Percentiles rank a stretch among this genome's conserved stretches.
phyloP scores from a whole-genome alignment of 2,113 vertebrate genomes.

The Stegostoma tigrinum region DNA sequence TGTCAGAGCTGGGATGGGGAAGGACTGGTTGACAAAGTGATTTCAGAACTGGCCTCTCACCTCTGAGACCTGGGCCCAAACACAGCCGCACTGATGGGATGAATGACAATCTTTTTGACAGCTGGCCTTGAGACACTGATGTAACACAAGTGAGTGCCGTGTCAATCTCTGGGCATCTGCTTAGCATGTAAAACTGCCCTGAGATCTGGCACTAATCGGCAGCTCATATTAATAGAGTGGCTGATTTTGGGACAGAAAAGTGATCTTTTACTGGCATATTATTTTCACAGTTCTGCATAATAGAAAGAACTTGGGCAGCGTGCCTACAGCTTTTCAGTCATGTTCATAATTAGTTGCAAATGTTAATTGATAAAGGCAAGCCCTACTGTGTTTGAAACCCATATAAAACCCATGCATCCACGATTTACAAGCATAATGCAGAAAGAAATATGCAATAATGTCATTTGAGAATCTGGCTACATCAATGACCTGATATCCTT shows the following conservation, averaged over 20 bases:
- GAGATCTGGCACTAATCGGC: not conserved
- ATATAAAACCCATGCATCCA: no score
- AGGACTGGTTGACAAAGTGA: not conserved
- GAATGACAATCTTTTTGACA: not conserved
- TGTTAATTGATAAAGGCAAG: no score
- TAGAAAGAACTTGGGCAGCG: not conserved
- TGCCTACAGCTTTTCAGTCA: not conserved
- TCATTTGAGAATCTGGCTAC: not conserved
- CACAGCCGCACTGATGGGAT: not conserved
- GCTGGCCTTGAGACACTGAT: not conserved
- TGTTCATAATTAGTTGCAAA: no score
- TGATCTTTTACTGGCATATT: not conserved
- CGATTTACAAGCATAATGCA: no score
- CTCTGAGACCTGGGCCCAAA: not conserved
- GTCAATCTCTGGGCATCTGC: not conserved
- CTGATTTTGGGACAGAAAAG: not conserved
- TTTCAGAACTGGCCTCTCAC: not conserved
- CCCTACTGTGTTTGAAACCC: no score
- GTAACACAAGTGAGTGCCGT: not conserved
- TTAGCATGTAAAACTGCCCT: not conserved
- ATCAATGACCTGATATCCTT: not conserved
- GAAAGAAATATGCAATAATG: no score
- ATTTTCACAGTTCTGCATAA: not conserved
- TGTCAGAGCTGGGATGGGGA: not conserved
- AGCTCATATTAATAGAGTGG: not conserved